Conservation (phyloP, 2,797 vertebrate genomes). For the Semotilus atromaculatus region DNA sequence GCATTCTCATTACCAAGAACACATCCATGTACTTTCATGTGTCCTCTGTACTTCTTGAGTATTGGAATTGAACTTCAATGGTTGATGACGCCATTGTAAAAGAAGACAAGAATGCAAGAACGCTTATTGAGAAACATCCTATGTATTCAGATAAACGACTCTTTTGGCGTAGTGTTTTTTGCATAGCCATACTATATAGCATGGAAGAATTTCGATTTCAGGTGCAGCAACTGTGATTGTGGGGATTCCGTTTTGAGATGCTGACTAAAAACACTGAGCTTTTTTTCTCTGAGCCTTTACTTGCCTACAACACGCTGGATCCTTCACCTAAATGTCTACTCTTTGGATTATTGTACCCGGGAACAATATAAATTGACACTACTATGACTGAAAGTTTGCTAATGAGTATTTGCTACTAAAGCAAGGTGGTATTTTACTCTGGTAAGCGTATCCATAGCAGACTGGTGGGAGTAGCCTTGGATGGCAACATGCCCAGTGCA, state of each 20-base stretch:
- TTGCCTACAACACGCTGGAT: not conserved
- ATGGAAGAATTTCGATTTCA: not conserved
- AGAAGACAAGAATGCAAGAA: too few species aligned
- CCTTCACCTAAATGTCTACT: not conserved
- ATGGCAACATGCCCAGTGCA: not conserved
- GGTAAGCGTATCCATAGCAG: not conserved
- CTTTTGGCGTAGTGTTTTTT: too few species aligned
- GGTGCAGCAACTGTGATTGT: not conserved
- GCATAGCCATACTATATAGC: not conserved
- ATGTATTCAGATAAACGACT: too few species aligned
- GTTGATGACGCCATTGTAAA: too few species aligned
- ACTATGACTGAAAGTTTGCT: not conserved
- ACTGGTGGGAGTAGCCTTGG: not conserved
- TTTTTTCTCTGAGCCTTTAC: not conserved
- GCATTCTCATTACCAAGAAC: too few species aligned
- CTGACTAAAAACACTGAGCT: too few species aligned
- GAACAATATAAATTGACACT: not conserved
- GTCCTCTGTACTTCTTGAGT: too few species aligned
- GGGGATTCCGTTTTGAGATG: not conserved
- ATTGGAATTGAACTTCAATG: too few species aligned
- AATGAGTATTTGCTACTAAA: not conserved
- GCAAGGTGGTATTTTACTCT: not conserved
- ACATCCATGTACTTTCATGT: too few species aligned
- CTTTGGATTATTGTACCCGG: not conserved
- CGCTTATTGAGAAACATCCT: too few species aligned